These are phyloP conservation scores for Dicentrarchus labrax DNA, from an alignment of 2,113 vertebrate genomes.

Conservation along the genomic window DNA sequence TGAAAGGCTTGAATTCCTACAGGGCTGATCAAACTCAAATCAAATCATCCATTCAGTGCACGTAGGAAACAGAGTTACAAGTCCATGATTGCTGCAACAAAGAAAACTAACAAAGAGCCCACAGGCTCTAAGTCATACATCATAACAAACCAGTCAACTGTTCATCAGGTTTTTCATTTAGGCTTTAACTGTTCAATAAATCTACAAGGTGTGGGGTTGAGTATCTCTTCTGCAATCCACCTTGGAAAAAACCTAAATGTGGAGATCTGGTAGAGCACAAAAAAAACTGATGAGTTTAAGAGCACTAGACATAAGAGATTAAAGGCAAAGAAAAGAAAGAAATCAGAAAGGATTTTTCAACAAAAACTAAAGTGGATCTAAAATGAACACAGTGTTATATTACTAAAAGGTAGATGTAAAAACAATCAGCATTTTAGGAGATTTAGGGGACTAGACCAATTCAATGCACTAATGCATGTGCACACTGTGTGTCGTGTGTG, in stretches of 20 bases:
- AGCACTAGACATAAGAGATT: neutral
- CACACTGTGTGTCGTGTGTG: neutral
- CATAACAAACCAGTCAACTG: neutral
- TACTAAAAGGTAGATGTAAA: no score
- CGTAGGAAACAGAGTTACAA: neutral
- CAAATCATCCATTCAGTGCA: neutral
- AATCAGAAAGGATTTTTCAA: neutral
- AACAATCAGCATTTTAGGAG: no score
- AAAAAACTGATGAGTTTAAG: neutral
- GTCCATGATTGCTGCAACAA: neutral
- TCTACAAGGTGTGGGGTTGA: neutral
- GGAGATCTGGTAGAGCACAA: neutral
- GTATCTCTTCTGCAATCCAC: neutral
- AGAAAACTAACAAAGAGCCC: neutral
- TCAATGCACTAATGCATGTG: no score
- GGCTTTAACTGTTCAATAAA: neutral
- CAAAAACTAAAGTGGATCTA: no score
- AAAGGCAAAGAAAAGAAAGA: neutral
- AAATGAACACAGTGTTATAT: no score
- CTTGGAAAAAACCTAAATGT: no score
- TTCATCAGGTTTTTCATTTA: neutral
- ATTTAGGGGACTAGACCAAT: no score
- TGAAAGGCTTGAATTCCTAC: neutral
- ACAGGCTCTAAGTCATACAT: neutral
- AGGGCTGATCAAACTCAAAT: slow-evolving; percentile 16